Evolutionary conservation across 2,797 vertebrate genomes (phyloP).

Genomic region (Hipposideros larvatus): DNA sequence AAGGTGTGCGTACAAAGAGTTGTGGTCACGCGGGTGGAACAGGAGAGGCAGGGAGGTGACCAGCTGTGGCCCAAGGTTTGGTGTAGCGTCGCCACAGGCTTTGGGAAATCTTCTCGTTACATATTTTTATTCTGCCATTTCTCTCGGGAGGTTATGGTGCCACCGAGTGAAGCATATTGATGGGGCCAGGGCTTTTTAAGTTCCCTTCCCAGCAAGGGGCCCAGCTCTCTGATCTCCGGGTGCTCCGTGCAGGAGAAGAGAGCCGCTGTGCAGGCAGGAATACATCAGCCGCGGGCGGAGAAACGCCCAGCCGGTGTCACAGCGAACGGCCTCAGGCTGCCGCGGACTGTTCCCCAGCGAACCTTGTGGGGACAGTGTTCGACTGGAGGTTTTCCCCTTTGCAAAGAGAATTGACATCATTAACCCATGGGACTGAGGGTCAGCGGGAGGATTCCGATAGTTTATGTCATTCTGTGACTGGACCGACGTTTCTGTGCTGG

Average conservation of each 20-base stretch:
- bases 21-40: neutral
- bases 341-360: neutral
- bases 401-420: neutral
- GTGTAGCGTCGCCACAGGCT: neutral
- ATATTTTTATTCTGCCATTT: neutral
- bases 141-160: neutral
- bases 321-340: rapidly evolving
- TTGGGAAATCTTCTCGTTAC: neutral
- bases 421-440: neutral
- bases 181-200: neutral
- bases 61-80: neutral
- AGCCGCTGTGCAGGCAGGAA: no score
- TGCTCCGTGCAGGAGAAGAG: rapidly evolving
- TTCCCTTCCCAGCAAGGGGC: neutral
- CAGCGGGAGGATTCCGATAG: neutral
- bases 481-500: neutral
- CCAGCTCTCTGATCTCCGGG: neutral
- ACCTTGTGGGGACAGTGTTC: neutral
- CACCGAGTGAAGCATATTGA: neutral
- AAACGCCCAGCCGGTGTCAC: rapidly evolving
- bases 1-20: neutral
- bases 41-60: neutral
- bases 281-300: neutral
- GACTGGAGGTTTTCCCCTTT: neutral
- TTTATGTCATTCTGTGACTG: neutral